A percentile compares a stretch with the other conserved stretches of the same genome.
These are phyloP conservation scores for Gobio occitaniae DNA, from an alignment of 2,797 vertebrate genomes.

Conservation along the genomic window DNA sequence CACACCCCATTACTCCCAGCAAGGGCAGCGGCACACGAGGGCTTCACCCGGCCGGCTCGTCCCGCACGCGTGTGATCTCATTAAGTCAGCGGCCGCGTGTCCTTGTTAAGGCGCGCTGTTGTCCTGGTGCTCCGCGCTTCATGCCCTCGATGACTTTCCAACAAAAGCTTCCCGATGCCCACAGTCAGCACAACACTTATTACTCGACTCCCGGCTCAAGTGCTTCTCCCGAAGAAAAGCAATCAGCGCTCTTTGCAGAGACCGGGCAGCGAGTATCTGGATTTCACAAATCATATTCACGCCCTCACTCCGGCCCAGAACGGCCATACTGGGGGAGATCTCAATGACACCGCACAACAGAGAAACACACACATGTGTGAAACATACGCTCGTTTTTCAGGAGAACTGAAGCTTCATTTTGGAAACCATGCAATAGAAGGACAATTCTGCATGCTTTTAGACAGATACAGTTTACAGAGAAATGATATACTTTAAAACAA, in stretches of 20 bases:
- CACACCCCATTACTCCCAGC: conserved; percentile 47
- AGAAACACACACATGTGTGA: not conserved
- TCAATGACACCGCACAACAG: not conserved
- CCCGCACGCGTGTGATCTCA: conserved; percentile 26
- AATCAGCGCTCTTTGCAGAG: conserved; percentile 51
- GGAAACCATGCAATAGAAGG: not conserved
- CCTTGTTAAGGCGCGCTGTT: conserved; percentile 21
- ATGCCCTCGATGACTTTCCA: conserved; percentile 41
- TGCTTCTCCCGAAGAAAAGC: conserved; percentile 36
- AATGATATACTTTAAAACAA: not conserved
- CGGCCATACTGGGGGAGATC: not conserved
- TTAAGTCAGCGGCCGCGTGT: conserved; percentile 28
- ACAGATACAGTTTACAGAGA: not conserved
- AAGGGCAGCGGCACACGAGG: conserved; percentile 46
- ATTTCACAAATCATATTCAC: conserved; percentile 55
- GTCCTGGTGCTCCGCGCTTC: not conserved
- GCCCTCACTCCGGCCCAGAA: conserved; percentile 38
- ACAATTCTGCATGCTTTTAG: not conserved
- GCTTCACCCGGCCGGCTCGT: conserved; percentile 14
- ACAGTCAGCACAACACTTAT: conserved; percentile 51
- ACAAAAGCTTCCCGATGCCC: conserved; percentile 26
- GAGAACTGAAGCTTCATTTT: not conserved
- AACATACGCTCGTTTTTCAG: conserved; percentile 16
- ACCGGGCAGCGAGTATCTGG: conserved; percentile 26
- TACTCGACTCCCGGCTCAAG: conserved; percentile 39